Evolutionary conservation across 2,113 vertebrate species (phyloP), one percentile per base, ranked within the genome.

Genomic region (Amphiprion ocellaris): DNA sequence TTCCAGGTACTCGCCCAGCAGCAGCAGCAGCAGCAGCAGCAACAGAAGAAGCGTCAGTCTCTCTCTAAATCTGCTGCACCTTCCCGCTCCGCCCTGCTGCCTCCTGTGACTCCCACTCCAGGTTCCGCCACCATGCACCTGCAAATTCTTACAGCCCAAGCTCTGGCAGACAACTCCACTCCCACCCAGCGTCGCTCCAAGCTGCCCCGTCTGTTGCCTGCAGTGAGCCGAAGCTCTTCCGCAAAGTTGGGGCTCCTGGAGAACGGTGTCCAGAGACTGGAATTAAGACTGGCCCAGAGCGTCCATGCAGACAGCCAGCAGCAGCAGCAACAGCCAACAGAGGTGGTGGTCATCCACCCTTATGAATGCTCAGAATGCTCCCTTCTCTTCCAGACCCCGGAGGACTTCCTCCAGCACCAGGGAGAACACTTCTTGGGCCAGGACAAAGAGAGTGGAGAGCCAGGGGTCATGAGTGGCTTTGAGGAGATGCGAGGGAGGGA

Each of bases 331-430:
- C 21, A 79, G 54, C 62, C 69, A 2, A 64, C 87, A 1, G 92
- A 94, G 82, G 74, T 94, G 76, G 72, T 95, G 37, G 90, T 94
- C 78, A 94, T 96, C 89, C 96, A 97, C 70, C 96, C 96, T 0
- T 97, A 98, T 0, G 96, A 97, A 77, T 97, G 96, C 89, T 96
- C 97, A 0, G 97, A 98, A 87, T 98, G 97, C 53, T 93, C 94
- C 49, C 88, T 95, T 41, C 93, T 97, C 24, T 97, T 97, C 87
- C 93, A 94, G 52, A 97, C 96, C 0, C 96, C 96, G 0, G 96
- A 98, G 79, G 96, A 98, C 77, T 96, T 97, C 82, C 94, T 98
- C 50, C 96, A 96, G 69, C 97, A 98, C 89, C 97, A 98, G 79
- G 96, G 96, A 3, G 95, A 96, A 87, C 97, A 98, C 89, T 97